phyloP scores from a whole-genome alignment of 2,888 invertebrate species.

The Pyrrhia umbra region DNA sequence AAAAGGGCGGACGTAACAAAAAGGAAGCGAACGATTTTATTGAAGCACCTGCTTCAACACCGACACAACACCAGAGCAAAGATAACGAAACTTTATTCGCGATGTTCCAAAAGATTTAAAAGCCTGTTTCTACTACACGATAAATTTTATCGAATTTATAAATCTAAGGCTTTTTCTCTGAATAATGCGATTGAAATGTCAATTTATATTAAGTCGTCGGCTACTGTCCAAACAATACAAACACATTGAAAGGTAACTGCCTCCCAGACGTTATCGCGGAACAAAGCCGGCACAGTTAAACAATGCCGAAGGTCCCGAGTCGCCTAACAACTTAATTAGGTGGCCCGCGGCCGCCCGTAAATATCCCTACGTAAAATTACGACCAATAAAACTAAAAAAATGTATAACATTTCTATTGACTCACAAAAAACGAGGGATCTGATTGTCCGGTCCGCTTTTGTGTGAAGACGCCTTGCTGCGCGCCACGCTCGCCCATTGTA shows the following conservation, averaged over 20 bases:
- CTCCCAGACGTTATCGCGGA: slow-evolving; percentile 79
- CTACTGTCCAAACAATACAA: slow-evolving; percentile 84
- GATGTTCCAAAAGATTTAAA: slow-evolving; percentile 7
- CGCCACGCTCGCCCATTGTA: slow-evolving; percentile 68
- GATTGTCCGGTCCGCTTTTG: slow-evolving; percentile 87
- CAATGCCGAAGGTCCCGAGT: slow-evolving; percentile 84
- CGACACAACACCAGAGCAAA: slow-evolving; percentile 27
- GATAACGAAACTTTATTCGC: slow-evolving; percentile 47
- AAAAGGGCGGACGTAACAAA: slow-evolving; percentile 62
- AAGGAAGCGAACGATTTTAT: slow-evolving; percentile 74
- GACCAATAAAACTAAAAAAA: slow-evolving; percentile 89
- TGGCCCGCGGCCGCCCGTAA: slow-evolving; percentile 88
- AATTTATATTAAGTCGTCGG: slow-evolving; percentile 70
- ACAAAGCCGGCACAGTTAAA: slow-evolving; percentile 83
- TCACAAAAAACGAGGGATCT: slow-evolving; percentile 86
- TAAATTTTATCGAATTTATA: slow-evolving; percentile 12
- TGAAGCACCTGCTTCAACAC: slow-evolving; percentile 52
- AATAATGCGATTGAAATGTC: slow-evolving; percentile 59
- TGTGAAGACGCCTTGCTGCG: slow-evolving; percentile 86
- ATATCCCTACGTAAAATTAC: slow-evolving; percentile 89
- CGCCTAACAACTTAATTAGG: slow-evolving; percentile 90
- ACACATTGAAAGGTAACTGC: slow-evolving; percentile 75
- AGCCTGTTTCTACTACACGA: background rate
- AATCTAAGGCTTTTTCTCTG: slow-evolving; percentile 35
- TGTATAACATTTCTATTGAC: slow-evolving; percentile 89